These are phyloP conservation scores for Leucania comma DNA, from an alignment of 2,888 invertebrate species.

Conservation along the genomic window DNA sequence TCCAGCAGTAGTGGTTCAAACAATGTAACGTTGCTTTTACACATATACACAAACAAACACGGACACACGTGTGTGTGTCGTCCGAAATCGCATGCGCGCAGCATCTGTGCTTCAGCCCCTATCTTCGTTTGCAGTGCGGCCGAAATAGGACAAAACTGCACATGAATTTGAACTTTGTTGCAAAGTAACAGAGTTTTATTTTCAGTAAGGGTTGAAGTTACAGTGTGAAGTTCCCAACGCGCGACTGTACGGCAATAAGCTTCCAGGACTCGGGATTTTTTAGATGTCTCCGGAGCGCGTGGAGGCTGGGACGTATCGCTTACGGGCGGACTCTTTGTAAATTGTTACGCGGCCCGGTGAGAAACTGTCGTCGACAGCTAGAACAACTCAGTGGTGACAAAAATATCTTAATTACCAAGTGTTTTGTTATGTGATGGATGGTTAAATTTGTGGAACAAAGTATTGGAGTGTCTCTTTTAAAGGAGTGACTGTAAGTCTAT, in stretches of 20 bases:
- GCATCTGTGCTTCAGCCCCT: conserved; percentile 88
- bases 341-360: conserved; percentile 75
- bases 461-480: conserved; percentile 62
- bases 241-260: conserved; percentile 85
- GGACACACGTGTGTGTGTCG: conserved; percentile 66
- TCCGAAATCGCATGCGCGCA: conserved; percentile 87
- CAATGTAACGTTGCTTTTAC: conserved; percentile 78
- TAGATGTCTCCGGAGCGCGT: conserved; percentile 85
- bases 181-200: conserved; percentile 48
- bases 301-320: conserved; percentile 82
- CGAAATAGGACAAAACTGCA: conserved; percentile 61
- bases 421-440: conserved; percentile 71
- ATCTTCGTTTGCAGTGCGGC: conserved; percentile 69
- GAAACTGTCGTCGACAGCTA: conserved; percentile 54
- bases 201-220: conserved; percentile 33
- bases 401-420: conserved; percentile 67
- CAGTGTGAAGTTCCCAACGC: conserved; percentile 73
- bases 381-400: conserved; percentile 65
- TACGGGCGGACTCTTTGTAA: conserved; percentile 63
- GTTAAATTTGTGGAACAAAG: conserved; percentile 70
- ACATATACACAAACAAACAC: conserved; percentile 70
- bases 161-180: conserved; percentile 50
- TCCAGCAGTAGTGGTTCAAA: conserved; percentile 80
- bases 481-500: conserved; percentile 68
- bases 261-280: conserved; percentile 87